A percentile compares a stretch with the other conserved stretches of the same genome.
phyloP scores from a whole-genome alignment of 2,888 invertebrate genomes.

The Melikaiella ostensackeni region DNA sequence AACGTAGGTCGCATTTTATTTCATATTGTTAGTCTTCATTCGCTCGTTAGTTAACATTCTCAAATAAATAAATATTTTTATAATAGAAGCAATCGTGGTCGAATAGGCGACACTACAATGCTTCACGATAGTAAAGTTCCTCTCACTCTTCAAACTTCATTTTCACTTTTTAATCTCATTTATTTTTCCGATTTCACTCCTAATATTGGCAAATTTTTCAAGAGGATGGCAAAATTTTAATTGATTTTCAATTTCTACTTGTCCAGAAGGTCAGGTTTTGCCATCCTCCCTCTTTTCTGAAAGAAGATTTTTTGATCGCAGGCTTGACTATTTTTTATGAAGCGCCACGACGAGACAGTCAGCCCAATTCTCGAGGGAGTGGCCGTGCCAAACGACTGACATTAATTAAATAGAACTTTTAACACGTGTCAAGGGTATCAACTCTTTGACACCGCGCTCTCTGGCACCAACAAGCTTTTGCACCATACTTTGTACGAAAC shows the following conservation, averaged over 20 bases:
- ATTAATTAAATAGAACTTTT: conserved; percentile 64
- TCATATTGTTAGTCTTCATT: not conserved
- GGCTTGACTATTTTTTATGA: not conserved
- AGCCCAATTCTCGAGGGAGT: conserved; percentile 58
- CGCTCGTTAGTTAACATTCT: conserved; percentile 11
- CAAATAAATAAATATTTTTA: conserved; percentile 27
- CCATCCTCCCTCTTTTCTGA: not conserved
- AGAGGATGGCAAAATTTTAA: not conserved
- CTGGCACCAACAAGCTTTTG: conserved; percentile 43
- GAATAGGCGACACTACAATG: conserved; percentile 6
- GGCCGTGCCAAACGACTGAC: conserved; percentile 62
- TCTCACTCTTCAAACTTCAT: conserved; percentile 9
- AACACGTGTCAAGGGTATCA: conserved; percentile 62
- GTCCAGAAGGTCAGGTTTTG: not conserved
- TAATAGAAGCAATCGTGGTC: conserved; percentile 3
- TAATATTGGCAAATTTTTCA: not conserved
- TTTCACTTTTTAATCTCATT: not conserved
- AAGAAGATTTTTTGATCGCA: not conserved
- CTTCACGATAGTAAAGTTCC: conserved; percentile 11
- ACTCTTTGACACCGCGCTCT: conserved; percentile 42
- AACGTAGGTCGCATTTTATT: conserved; percentile 17
- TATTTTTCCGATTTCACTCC: not conserved
- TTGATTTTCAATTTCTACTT: too few species aligned
- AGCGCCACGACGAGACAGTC: conserved; percentile 45
- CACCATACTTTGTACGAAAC: conserved; percentile 43